Percentiles rank a stretch among this genome's conserved stretches.
Evolutionary conservation across 1,140 invertebrate species (phyloP).

Genomic region (Trichoplusia ni): DNA sequence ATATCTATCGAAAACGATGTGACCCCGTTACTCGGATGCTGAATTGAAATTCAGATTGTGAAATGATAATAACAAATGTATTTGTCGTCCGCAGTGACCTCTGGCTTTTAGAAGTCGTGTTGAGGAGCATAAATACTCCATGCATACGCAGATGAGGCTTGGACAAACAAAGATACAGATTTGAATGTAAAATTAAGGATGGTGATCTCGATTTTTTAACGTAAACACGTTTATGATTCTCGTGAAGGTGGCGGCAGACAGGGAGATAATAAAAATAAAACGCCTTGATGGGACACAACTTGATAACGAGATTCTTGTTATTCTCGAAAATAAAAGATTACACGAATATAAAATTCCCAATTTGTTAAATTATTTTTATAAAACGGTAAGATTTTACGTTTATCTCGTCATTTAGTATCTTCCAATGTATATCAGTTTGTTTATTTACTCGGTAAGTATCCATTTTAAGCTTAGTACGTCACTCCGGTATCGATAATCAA

Average conservation of each 20-base stretch:
- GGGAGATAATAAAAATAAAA: slow-evolving; percentile 22
- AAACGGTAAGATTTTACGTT: not conserved
- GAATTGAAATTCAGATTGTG: slow-evolving; percentile 76
- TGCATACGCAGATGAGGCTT: slow-evolving; percentile 70
- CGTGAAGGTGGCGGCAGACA: slow-evolving; percentile 21
- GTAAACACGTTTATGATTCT: slow-evolving; percentile 58
- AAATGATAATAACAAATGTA: slow-evolving; percentile 78
- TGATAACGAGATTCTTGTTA: not conserved
- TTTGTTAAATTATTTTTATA: not conserved
- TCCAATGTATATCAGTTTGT: not conserved
- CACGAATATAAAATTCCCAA: not conserved
- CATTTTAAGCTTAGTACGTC: not conserved
- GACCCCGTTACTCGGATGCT: slow-evolving; percentile 75
- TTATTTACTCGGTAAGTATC: not conserved
- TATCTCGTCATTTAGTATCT: not conserved
- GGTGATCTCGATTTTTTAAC: slow-evolving; percentile 67
- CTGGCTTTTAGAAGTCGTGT: slow-evolving; percentile 59
- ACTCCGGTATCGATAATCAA: slow-evolving; percentile 4
- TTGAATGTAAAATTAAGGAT: slow-evolving; percentile 73
- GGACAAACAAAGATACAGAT: slow-evolving; percentile 73
- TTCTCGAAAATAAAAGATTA: slow-evolving; percentile 3
- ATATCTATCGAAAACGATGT: slow-evolving; percentile 66
- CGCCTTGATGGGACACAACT: not conserved
- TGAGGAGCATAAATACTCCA: slow-evolving; percentile 63
- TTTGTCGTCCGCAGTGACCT: slow-evolving; percentile 72